These are phyloP conservation scores for Calliphora vomitoria DNA, from an alignment of 2,888 invertebrate species.

Conservation along the genomic window DNA sequence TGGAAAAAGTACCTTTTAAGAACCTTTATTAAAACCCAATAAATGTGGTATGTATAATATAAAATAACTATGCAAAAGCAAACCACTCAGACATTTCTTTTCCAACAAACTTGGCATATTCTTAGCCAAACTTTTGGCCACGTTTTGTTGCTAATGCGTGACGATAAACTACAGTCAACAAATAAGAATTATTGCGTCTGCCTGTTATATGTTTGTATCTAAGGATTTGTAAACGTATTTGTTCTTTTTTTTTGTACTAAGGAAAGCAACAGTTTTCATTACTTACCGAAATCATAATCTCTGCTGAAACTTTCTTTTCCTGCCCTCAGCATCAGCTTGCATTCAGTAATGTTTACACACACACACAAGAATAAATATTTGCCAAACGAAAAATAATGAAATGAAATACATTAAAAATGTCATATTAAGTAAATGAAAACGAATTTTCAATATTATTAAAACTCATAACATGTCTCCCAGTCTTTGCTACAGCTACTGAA, in stretches of 20 bases:
- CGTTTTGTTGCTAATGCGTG: conserved; percentile 46
- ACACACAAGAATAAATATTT: not conserved
- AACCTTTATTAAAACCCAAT: too few relatives aligned
- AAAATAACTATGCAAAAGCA: too few relatives aligned
- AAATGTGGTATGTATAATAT: too few relatives aligned
- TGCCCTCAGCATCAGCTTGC: not conserved
- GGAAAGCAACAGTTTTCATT: conserved; percentile 13
- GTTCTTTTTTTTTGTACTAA: not conserved
- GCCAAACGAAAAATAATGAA: not conserved
- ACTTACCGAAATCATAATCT: not conserved
- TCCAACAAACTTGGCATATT: too few relatives aligned
- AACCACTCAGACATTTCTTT: too few relatives aligned
- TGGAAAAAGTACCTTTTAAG: too few relatives aligned
- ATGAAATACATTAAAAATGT: not conserved
- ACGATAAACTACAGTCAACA: conserved; percentile 3
- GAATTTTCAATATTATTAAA: conserved; percentile 1
- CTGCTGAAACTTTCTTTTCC: not conserved
- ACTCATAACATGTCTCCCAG: not conserved
- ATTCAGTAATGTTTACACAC: not conserved
- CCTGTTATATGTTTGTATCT: too few relatives aligned
- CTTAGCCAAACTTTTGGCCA: not conserved
- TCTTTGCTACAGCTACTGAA: too few relatives aligned
- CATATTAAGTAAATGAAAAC: conserved; percentile 15
- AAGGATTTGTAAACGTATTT: too few relatives aligned
- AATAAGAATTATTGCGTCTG: not conserved